These are phyloP conservation scores for Ploceus nigricollis DNA, from an alignment of 2,113 vertebrate genomes.

Conservation along the genomic window DNA sequence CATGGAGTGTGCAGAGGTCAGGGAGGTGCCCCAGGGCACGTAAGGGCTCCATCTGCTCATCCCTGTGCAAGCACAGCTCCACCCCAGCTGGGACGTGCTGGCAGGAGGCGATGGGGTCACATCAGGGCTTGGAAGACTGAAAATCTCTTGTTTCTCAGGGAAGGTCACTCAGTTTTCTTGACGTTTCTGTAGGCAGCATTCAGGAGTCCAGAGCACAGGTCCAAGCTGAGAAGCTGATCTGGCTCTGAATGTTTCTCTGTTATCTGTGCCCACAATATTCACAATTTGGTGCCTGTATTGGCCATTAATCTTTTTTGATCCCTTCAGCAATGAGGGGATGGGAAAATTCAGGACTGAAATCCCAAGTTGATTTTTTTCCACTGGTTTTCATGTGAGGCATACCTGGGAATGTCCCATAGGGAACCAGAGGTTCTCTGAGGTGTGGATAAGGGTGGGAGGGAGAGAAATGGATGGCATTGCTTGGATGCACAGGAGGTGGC, in stretches of 20 bases:
- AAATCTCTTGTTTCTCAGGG: background rate
- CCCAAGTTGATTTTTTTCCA: background rate
- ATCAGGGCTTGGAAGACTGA: background rate
- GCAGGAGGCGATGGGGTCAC: accelerated
- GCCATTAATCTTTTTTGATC: background rate
- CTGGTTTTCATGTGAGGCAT: background rate
- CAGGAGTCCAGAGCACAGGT: background rate
- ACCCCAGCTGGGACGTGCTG: background rate
- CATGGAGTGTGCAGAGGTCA: background rate
- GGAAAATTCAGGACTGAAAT: background rate
- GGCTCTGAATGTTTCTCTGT: background rate
- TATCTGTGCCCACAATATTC: background rate
- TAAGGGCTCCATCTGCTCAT: background rate
- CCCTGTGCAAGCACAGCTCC: background rate
- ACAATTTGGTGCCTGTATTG: accelerated
- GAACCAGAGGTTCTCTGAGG: background rate
- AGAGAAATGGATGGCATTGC: background rate
- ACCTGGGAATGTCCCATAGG: background rate
- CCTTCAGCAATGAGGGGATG: accelerated
- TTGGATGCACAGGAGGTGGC: background rate
- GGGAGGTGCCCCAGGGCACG: background rate
- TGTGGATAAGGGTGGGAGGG: background rate
- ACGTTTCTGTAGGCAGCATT: background rate
- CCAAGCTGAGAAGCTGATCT: background rate
- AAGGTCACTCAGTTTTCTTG: background rate